Evolutionary conservation across 64 coral and sea anemone species (phyloP), one percentile per base, ranked within the genome.

Genomic region (Orbicella faveolata): DNA sequence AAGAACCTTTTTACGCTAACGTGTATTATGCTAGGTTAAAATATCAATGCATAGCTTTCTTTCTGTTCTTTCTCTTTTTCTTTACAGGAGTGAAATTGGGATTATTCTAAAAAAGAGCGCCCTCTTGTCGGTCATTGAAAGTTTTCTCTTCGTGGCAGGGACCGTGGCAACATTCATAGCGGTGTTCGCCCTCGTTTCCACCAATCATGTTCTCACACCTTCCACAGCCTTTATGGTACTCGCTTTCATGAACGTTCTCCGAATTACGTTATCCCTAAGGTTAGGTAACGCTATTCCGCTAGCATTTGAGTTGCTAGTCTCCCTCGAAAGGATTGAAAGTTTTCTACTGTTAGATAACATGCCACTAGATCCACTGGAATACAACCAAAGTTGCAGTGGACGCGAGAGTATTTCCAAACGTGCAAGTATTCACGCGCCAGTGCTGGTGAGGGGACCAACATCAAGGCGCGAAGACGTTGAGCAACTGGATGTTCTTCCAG

Each of bases 221-320:
- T 63, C 80, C 9, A 77, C 35, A 13, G 89, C 83, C 4, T 91
- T 91, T 61, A 84, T 83, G 61, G 16, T 91, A 19, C 57, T 91
- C 21, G 67, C 89, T 75, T 48, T 91, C 10, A 65, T 81, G 66
- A 75, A 65, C 8, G 39, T 75, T 13, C 73, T 83, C 33, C 65
- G 63, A 26, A 63, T 51, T 16, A 75, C 66, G 14, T 15, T 84
- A 54, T 44, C 34, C 1, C 9, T 34, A 20, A 23, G 75, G 13
- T 41, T 76, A 4, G 35, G 12, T 39, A 34, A 73, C 53, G 89
- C 53, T 64, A 17, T 84, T 18, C 69, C 80, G 11, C 20, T 63
- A 34, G 54, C 21, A 0, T 66, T 83, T 34, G 79, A 91, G 36
- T 57, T 75, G 10, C 11, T 34, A 14, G 73, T 74, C 19, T 83